phyloP scores from a whole-genome alignment of 2,888 invertebrate species.

The Eupithecia centaureata region DNA sequence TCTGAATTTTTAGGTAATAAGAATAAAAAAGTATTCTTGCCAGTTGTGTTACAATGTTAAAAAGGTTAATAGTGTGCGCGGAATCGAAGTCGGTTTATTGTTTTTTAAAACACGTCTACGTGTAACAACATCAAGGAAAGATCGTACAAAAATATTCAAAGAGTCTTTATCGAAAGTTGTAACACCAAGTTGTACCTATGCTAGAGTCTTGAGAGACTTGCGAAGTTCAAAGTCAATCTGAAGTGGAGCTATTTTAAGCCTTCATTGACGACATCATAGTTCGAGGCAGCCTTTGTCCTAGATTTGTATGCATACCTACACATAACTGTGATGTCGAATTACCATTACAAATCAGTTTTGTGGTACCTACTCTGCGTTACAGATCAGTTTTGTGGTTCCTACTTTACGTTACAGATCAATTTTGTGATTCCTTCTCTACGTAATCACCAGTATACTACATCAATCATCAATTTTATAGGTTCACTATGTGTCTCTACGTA shows the following conservation, averaged over 20 bases:
- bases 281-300: conserved; percentile 47
- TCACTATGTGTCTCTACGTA: too few species aligned
- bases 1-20: neutral
- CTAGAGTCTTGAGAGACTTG: conserved; percentile 53
- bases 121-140: conserved; percentile 36
- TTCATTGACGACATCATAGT: conserved; percentile 50
- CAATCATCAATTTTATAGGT: too few species aligned
- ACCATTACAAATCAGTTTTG: neutral
- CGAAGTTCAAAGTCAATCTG: conserved; percentile 59
- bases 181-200: conserved; percentile 47
- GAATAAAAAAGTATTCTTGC: neutral
- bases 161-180: conserved; percentile 41
- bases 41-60: too few species aligned
- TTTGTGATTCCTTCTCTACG: too few species aligned
- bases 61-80: too few species aligned
- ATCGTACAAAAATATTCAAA: conserved; percentile 18
- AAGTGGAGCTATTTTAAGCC: conserved; percentile 54
- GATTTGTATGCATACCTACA: conserved; percentile 40
- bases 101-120: too few species aligned
- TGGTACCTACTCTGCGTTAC: too few species aligned
- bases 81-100: too few species aligned
- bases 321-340: conserved; percentile 27
- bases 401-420: neutral
- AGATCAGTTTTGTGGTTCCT: neutral
- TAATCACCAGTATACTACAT: too few species aligned